phyloP scores from a whole-genome alignment of 2,113 vertebrate genomes.

The Camelus bactrianus region DNA sequence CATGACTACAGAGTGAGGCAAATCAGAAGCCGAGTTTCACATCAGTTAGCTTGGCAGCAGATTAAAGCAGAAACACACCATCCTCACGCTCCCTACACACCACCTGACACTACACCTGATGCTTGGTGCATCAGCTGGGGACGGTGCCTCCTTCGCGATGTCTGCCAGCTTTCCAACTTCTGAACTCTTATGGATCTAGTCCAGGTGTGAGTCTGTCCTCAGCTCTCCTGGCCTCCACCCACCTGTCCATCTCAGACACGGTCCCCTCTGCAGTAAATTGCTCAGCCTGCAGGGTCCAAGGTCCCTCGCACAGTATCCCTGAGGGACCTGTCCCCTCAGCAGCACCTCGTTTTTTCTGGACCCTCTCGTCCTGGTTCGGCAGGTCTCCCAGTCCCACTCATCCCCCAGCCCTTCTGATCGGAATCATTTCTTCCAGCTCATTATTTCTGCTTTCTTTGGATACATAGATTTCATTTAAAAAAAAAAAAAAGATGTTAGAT shows the following conservation, averaged over 20 bases:
- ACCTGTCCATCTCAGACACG: not conserved
- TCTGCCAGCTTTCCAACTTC: not conserved
- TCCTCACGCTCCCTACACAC: fast-evolving
- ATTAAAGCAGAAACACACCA: not conserved
- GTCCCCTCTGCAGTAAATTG: not conserved
- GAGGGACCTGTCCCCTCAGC: not conserved
- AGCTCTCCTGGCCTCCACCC: not conserved
- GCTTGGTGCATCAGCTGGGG: too few species aligned
- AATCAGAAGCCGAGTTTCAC: not conserved
- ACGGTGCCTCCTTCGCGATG: not conserved
- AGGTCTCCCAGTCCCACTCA: not conserved
- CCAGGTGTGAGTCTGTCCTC: not conserved
- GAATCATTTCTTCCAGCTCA: not conserved
- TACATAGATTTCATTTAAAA: not conserved
- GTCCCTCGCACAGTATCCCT: not conserved
- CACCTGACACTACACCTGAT: not conserved
- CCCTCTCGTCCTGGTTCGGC: too few species aligned
- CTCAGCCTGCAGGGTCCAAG: not conserved
- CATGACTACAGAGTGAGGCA: not conserved
- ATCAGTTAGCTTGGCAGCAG: not conserved
- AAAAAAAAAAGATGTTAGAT: not conserved
- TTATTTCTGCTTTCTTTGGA: not conserved
- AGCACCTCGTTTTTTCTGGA: not conserved
- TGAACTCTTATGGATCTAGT: not conserved
- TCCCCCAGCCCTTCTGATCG: not conserved